phyloP scores from a whole-genome alignment of 2,888 invertebrate species.

The Diarsia rubi region DNA sequence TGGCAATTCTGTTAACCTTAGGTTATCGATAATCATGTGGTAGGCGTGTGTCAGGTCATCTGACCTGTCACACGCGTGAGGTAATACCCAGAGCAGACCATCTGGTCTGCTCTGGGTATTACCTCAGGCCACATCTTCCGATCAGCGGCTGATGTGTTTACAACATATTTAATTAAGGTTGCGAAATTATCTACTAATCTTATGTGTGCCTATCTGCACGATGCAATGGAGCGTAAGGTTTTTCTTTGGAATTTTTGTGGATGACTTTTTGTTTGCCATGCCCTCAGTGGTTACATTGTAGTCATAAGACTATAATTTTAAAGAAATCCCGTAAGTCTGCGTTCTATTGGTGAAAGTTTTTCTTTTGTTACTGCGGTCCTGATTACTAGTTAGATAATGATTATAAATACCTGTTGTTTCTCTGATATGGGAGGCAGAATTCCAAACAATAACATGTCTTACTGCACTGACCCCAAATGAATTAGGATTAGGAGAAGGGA shows the following conservation, averaged over 20 bases:
- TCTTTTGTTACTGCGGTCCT: not conserved
- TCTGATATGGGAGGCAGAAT: not conserved
- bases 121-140: not conserved
- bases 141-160: slow-evolving; percentile 3
- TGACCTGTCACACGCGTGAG: no score
- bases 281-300: not conserved
- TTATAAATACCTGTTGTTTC: not conserved
- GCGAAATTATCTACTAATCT: not conserved
- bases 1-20: not conserved
- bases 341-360: not conserved
- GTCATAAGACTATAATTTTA: not conserved
- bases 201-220: no score
- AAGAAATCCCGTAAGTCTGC: not conserved
- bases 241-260: not conserved
- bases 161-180: not conserved
- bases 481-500: no score
- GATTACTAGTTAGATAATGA: not conserved
- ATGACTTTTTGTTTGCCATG: not conserved
- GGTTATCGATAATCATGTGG: slow-evolving; percentile 28
- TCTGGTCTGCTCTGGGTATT: slow-evolving; percentile 2
- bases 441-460: not conserved
- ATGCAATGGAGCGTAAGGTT: not conserved
- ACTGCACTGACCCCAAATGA: no score
- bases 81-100: no score
- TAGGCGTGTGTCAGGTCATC: not conserved